phyloP scores from a whole-genome alignment of 2,888 invertebrate species.

The Chalcosyrphus nemorum region DNA sequence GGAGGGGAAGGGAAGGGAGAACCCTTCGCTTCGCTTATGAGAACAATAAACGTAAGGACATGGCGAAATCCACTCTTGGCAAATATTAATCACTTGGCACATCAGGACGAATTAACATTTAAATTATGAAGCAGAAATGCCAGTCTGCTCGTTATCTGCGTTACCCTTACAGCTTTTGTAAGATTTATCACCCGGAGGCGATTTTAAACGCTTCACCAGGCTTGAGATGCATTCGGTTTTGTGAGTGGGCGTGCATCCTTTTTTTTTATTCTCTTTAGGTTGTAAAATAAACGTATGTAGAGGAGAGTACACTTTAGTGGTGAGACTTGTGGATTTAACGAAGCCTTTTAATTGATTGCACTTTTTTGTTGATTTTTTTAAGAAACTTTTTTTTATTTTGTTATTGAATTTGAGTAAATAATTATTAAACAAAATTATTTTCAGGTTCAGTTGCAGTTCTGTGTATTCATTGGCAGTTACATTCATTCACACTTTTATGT shows the following conservation, averaged over 20 bases:
- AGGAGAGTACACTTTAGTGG: not conserved
- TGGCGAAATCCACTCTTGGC: constrained; percentile 54
- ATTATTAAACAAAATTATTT: no score
- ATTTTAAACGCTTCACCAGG: constrained; percentile 35
- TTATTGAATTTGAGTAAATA: no score
- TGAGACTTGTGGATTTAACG: not conserved
- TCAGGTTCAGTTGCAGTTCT: no score
- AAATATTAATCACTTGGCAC: constrained; percentile 66
- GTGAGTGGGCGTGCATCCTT: constrained; percentile 11
- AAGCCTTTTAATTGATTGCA: not conserved
- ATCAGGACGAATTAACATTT: constrained; percentile 69
- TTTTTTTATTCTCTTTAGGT: not conserved
- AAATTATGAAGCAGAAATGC: constrained; percentile 62
- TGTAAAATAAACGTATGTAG: not conserved
- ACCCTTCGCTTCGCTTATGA: not conserved
- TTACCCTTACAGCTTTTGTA: constrained; percentile 57
- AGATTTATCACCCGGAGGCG: constrained; percentile 38
- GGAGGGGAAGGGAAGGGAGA: not conserved
- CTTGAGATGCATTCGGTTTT: constrained; percentile 27
- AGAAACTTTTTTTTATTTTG: no score
- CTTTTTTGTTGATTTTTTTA: no score
- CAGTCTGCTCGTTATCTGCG: constrained; percentile 53
- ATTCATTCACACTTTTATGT: no score
- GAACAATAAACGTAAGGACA: constrained; percentile 49
- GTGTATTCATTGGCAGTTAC: no score